phyloP scores from a whole-genome alignment of 2,113 vertebrate genomes.

The Cettia cetti region DNA sequence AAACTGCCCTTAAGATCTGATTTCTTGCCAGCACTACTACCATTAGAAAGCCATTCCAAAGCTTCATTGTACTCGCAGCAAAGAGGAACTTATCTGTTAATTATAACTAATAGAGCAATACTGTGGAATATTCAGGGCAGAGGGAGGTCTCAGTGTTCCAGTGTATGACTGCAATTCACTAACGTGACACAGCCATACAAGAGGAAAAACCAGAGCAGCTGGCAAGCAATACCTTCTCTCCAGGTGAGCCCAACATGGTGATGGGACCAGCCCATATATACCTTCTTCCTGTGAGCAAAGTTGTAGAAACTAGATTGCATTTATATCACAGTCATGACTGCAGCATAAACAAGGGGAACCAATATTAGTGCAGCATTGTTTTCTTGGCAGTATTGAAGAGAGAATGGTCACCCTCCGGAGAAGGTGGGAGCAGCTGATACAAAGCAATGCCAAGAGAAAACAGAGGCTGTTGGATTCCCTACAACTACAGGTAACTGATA shows the following conservation, averaged over 20 bases:
- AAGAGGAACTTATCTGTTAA: neutral
- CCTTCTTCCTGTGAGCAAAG: neutral
- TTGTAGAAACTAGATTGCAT: neutral
- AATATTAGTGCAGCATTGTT: neutral
- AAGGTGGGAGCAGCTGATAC: conserved; percentile 68
- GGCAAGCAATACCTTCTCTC: neutral
- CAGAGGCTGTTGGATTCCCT: conserved; percentile 75
- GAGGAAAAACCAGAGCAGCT: neutral
- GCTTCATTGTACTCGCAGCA: neutral
- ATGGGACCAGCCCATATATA: neutral
- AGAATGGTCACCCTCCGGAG: conserved; percentile 59
- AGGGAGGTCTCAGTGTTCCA: neutral
- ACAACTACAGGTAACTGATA: conserved; percentile 78
- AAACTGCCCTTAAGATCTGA: neutral
- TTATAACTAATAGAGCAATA: neutral
- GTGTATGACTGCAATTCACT: neutral
- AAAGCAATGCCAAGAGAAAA: conserved; percentile 71
- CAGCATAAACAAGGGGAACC: neutral
- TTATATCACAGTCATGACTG: neutral
- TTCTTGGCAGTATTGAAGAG: conserved; percentile 73
- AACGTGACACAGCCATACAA: neutral
- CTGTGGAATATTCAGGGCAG: neutral
- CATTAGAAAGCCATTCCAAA: neutral
- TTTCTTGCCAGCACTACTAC: neutral
- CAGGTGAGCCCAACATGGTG: neutral